Evolutionary conservation across 2,888 invertebrate genomes (phyloP).

Genomic region (Platypus cylindrus): DNA sequence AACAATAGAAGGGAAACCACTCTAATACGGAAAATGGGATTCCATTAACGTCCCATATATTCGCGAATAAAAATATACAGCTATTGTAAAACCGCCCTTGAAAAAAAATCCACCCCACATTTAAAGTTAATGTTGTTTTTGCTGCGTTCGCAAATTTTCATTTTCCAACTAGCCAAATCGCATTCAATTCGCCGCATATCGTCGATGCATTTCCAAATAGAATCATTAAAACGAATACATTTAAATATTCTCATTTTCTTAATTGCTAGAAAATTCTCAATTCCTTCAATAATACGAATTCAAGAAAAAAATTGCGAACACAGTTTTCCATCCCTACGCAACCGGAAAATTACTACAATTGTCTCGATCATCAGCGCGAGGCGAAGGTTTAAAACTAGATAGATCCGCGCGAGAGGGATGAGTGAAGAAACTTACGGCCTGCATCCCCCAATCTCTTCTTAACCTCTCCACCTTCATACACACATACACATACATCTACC

Average conservation of each 20-base stretch:
- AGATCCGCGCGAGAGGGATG: conserved; percentile 12
- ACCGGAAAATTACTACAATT: conserved; percentile 35
- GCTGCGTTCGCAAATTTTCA: conserved; percentile 3
- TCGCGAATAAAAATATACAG: conserved; percentile 8
- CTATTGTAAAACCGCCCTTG: conserved; percentile 9
- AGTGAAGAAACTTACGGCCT: conserved; percentile 12
- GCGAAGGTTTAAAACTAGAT: conserved; percentile 27
- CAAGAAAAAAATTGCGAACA: too few species aligned
- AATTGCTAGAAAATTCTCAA: too few species aligned
- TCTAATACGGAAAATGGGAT: conserved; percentile 5
- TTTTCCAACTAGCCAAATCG: neutral
- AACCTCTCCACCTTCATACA: neutral
- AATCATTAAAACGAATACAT: too few species aligned
- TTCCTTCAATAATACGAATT: too few species aligned
- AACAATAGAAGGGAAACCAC: neutral
- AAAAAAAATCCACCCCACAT: conserved; percentile 3
- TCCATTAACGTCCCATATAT: conserved; percentile 8
- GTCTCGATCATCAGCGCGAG: conserved; percentile 33
- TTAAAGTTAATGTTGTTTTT: conserved; percentile 1
- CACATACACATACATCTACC: too few species aligned
- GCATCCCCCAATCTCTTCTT: conserved; percentile 16
- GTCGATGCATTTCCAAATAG: neutral
- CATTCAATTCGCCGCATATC: neutral
- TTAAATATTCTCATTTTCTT: too few species aligned
- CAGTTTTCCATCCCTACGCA: conserved; percentile 6